Evolutionary conservation across 2,113 vertebrate species (phyloP), one percentile per base, ranked within the genome.

Genomic region (Plotosus lineatus): DNA sequence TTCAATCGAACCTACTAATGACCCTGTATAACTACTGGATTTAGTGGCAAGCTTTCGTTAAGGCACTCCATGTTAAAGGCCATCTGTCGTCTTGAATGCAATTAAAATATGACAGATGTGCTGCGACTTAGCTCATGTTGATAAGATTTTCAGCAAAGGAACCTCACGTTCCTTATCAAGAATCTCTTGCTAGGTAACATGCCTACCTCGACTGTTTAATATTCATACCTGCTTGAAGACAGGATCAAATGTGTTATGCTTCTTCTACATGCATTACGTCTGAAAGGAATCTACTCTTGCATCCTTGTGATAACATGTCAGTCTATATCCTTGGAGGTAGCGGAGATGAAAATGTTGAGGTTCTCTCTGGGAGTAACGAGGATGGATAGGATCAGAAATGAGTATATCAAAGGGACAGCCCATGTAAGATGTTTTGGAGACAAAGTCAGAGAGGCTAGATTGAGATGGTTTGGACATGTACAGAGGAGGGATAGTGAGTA

Each of bases 31-130:
- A 55, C 26, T 38, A 38, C 21, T 80, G 78, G 42, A 38, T 80
- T 80, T 51, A 80, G 53, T 50, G 53, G 38, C 28, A 36, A 50
- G 69, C 55, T 36, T n/a, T 61, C 28, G 28, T 61, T 73, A 38
- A 73, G 46, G 31, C 38, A 11, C 68, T 53, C 28, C 17, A 17
- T 6, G 11, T 19, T 12, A 28, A 61, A 61, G 44, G 44, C 69
- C 46, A 63, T 40, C 71, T 63, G 69, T n/a, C 63, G 31, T 19
- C 21, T 40, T 51, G 28, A 0, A 19, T 7, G 19, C 31, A 65
- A 50, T 65, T 78, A 50, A 65, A 71, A 8, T 60, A 48, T 38
- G 9, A 60, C 53, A 46, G 66, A 56, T 72, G 66, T 60, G 53
- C 46, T 73, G 40, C 26, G 40, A n/a, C 65, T 69, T 50, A 28